These are phyloP conservation scores for Bergia puertoricense DNA, from an alignment of 92 coral and sea anemone genomes.

Conservation along the genomic window DNA sequence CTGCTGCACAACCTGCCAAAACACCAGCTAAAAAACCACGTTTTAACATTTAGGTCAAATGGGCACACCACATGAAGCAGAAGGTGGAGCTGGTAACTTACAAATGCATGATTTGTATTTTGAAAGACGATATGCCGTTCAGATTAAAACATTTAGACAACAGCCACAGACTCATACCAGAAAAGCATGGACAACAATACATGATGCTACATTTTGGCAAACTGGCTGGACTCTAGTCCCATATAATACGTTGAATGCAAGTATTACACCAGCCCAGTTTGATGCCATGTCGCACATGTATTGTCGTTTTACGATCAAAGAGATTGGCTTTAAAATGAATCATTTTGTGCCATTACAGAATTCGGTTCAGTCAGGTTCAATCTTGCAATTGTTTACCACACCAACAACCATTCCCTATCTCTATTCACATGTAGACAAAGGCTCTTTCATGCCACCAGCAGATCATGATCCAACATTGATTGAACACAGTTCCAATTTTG, in stretches of 20 bases:
- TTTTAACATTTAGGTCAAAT: no score
- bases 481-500: neutral
- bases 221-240: neutral
- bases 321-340: neutral
- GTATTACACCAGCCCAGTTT: neutral
- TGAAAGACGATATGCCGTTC: no score
- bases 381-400: neutral
- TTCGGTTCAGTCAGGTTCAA: neutral
- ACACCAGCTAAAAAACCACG: no score
- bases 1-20: no score
- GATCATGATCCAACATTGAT: neutral
- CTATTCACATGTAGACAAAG: neutral
- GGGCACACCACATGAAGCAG: no score
- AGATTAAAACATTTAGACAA: no score
- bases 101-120: no score
- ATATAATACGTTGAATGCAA: neutral
- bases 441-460: neutral
- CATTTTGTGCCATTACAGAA: conserved; percentile 4
- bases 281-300: neutral
- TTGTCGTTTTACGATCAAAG: neutral
- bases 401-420: neutral
- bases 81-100: no score
- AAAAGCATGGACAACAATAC: no score
- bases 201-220: neutral
- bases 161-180: no score